A percentile compares a stretch with the other conserved stretches of the same genome.
These are phyloP conservation scores for Reinhardtius hippoglossoides DNA, from an alignment of 2,113 vertebrate species.

Conservation along the genomic window DNA sequence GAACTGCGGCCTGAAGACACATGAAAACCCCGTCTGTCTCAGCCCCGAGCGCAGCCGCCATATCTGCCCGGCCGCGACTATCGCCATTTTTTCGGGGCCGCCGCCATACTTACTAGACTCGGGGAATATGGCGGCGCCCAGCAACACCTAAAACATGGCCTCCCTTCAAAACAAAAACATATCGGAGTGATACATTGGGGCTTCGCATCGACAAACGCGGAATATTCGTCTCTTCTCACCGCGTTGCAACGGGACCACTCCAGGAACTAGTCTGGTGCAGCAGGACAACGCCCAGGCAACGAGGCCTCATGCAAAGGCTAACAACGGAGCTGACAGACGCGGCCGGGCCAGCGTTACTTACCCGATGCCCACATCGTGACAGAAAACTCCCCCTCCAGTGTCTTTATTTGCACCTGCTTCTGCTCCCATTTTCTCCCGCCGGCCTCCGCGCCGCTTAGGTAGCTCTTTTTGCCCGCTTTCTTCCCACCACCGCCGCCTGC, in stretches of 20 bases:
- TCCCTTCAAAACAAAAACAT: slow-evolving; percentile 99
- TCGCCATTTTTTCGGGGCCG: slow-evolving; percentile 95
- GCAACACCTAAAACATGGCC: slow-evolving; percentile 96
- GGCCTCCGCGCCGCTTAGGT: slow-evolving; percentile 88
- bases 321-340: slow-evolving; percentile 41
- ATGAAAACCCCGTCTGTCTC: slow-evolving; percentile 54
- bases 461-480: slow-evolving; percentile 96
- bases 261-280: slow-evolving; percentile 75
- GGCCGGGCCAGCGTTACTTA: slow-evolving; percentile 75
- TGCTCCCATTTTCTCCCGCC: slow-evolving; percentile 97
- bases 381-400: slow-evolving; percentile 97
- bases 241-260: slow-evolving; percentile 42
- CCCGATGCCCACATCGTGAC: slow-evolving; percentile 99
- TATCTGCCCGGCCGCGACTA: slow-evolving; percentile 80
- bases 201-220: slow-evolving; percentile 34
- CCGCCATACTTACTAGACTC: slow-evolving; percentile 93
- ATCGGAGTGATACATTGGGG: slow-evolving; percentile 19
- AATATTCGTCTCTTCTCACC: slow-evolving; percentile 16
- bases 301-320: slow-evolving; percentile 76
- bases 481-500: slow-evolving; percentile 89
- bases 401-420: slow-evolving; percentile 99
- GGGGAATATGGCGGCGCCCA: slow-evolving; percentile 99
- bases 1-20: slow-evolving; percentile 80
- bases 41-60: slow-evolving; percentile 83
- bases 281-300: slow-evolving; percentile 83